phyloP scores from a whole-genome alignment of 2,113 vertebrate genomes.

The Paramormyrops kingsleyae region DNA sequence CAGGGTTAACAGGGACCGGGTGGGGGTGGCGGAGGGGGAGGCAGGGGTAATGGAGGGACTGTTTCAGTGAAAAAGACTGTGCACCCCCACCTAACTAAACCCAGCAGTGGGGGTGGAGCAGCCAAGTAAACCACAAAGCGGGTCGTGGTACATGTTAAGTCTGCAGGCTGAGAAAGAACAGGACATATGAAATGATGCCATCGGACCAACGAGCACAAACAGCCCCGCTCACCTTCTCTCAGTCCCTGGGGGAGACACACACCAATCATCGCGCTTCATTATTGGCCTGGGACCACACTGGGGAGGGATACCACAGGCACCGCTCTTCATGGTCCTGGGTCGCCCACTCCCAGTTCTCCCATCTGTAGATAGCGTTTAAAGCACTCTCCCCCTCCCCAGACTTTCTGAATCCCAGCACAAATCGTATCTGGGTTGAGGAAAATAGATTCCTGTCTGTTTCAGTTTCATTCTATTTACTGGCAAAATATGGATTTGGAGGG shows the following conservation, averaged over 20 bases:
- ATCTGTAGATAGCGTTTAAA: constrained; percentile 22
- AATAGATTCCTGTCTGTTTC: constrained; percentile 35
- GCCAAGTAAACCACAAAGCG: background rate
- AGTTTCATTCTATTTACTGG: constrained; percentile 9
- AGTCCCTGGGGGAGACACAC: background rate
- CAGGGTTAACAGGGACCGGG: background rate
- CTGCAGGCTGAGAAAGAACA: background rate
- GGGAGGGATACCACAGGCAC: background rate
- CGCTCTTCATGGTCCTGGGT: background rate
- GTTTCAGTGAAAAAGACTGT: background rate
- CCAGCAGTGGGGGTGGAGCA: background rate
- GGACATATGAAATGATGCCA: background rate
- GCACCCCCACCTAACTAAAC: background rate
- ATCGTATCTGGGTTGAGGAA: constrained; percentile 26
- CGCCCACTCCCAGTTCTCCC: background rate
- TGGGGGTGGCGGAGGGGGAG: background rate
- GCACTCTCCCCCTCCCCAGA: background rate
- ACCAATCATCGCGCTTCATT: background rate
- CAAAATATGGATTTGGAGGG: background rate
- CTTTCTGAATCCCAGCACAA: constrained; percentile 15
- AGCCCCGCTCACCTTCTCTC: background rate
- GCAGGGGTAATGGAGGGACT: background rate
- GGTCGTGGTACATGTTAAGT: background rate
- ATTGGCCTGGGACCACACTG: background rate
- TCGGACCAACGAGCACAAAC: background rate